Evolutionary conservation across 2,113 vertebrate species (phyloP).

Genomic region (Arizona elegans): DNA sequence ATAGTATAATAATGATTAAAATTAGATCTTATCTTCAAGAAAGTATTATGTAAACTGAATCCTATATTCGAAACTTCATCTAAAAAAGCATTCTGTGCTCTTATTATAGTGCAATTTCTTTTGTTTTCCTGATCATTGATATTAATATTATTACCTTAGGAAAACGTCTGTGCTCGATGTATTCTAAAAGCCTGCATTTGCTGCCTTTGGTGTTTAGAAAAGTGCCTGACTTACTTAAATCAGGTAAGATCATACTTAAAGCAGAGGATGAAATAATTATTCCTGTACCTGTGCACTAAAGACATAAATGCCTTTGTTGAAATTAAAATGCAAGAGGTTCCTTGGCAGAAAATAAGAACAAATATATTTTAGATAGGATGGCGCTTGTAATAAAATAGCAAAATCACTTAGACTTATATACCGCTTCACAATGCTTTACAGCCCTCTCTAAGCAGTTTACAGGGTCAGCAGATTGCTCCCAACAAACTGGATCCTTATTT

Average conservation of each 20-base stretch:
- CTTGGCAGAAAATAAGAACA: slow-evolving; percentile 1
- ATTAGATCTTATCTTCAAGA: not conserved
- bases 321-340: slow-evolving; percentile 21
- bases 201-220: slow-evolving; percentile 99
- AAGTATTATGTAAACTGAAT: not conserved
- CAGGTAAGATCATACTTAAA: slow-evolving; percentile 76
- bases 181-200: slow-evolving; percentile 96
- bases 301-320: slow-evolving; percentile 27
- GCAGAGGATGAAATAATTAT: slow-evolving; percentile 25
- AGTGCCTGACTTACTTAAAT: slow-evolving; percentile 99
- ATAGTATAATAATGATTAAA: not conserved
- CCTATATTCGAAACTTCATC: not conserved
- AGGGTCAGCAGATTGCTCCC: not conserved
- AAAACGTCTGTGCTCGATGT: slow-evolving; percentile 93
- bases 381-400: not conserved
- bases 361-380: slow-evolving; percentile 26
- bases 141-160: slow-evolving; percentile 66
- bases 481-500: not conserved
- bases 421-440: not conserved
- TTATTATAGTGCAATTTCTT: not conserved
- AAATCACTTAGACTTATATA: not conserved
- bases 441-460: not conserved
- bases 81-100: not conserved
- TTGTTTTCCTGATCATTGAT: not conserved
- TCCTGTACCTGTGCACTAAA: slow-evolving; percentile 12